Percentiles rank a stretch among this genome's conserved stretches.
These are phyloP conservation scores for Liolophura sinensis DNA, from an alignment of 1,140 invertebrate species.

Conservation along the genomic window DNA sequence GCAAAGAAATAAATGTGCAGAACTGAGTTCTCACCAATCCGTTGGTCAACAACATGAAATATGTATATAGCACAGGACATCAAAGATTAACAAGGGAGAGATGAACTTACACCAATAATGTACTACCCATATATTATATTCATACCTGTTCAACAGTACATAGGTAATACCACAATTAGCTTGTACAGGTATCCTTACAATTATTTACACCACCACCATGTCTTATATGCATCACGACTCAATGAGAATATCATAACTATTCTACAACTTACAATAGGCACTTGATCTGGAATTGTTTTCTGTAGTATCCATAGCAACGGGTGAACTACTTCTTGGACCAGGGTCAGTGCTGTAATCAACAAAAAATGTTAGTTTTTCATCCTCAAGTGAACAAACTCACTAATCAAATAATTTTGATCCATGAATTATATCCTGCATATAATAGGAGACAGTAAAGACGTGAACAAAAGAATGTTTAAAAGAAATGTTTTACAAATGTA, in stretches of 20 bases:
- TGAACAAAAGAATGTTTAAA: not conserved
- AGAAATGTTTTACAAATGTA: not conserved
- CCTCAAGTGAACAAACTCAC: not conserved
- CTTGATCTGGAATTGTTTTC: slow-evolving; percentile 42
- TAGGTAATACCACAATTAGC: slow-evolving; percentile 11
- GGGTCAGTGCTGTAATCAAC: slow-evolving; percentile 23
- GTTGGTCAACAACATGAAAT: not conserved
- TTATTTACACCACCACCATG: slow-evolving; percentile 19
- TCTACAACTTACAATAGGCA: slow-evolving; percentile 42
- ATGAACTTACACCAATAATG: slow-evolving; percentile 14
- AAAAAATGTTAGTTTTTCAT: slow-evolving; percentile 1
- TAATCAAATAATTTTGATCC: not conserved
- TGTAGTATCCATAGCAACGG: slow-evolving; percentile 53
- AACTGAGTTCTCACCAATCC: not conserved
- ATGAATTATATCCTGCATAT: not conserved
- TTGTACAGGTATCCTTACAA: slow-evolving; percentile 5
- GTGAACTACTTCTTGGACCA: slow-evolving; percentile 54
- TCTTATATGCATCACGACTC: slow-evolving; percentile 2
- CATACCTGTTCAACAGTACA: not conserved
- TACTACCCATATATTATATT: slow-evolving; percentile 12
- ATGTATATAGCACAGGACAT: not conserved
- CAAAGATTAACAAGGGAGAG: not conserved
- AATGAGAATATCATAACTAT: not conserved
- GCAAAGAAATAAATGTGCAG: slow-evolving; percentile 1
- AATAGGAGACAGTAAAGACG: not conserved